Evolutionary conservation across 2,113 vertebrate species (phyloP), one percentile per base, ranked within the genome.

Genomic region (Prolemur simus): DNA sequence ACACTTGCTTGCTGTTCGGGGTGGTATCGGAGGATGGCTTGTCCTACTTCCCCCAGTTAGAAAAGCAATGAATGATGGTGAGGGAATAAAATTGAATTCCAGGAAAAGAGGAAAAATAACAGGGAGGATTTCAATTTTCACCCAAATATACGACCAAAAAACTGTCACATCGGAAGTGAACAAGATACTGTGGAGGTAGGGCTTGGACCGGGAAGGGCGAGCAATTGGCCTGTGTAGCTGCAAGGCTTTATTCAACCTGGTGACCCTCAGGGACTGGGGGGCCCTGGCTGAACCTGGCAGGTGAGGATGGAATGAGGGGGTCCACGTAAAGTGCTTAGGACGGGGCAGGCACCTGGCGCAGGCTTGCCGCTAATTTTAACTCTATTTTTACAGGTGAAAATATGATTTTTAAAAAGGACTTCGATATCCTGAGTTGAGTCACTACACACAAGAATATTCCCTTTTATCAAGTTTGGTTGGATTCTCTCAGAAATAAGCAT

Each of bases 341-440:
- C 0, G 3, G 52, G 71, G 56, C 1, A 17, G 63, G 58, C 25
- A 12, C 37, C 18, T 0, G 5, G 56, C 9, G n/a, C 80, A 37
- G 23, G 86, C 68, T 64, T 20, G 78, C 80, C 3, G 23, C 56
- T 64, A 34, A 37, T 69, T 74, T 92, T 25, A 73, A 66, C 58
- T 34, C 58, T 86, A n/a, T 25, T 82, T 77, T 87, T 73, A 81
- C 27, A 64, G 60, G 45, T 49, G 58, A 76, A 87, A 83, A 69
- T 54, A 69, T 66, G 58, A 13, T 13, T 85, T 74, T 77, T 27
- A 47, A 85, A 87, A 90, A 71, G 37, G 14, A 76, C 13, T n/a
- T 87, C 39, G 42, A 15, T 32, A 89, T 47, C 56, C 12, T 18
- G 7, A 88, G 86, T 25, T 77, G 85, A 77, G 42, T 81, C n/a